Evolutionary conservation across 2,888 invertebrate genomes (phyloP).

Genomic region (Gerris lacustris): DNA sequence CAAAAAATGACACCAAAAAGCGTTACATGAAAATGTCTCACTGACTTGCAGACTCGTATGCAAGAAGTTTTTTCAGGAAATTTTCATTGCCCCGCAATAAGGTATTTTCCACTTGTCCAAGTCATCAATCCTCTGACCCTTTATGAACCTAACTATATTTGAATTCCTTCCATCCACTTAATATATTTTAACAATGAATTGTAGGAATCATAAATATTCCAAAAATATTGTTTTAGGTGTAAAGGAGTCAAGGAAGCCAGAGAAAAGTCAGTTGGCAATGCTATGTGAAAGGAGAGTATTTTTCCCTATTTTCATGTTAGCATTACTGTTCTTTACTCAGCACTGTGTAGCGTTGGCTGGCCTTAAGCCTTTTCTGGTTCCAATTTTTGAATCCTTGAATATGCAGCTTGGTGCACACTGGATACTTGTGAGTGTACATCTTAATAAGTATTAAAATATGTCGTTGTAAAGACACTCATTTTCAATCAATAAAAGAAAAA

Average conservation of each 20-base stretch:
- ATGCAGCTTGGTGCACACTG: conserved; percentile 36
- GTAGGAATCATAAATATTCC: no score
- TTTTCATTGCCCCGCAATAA: no score
- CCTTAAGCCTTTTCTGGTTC: conserved; percentile 44
- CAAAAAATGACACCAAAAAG: no score
- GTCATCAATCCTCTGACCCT: no score
- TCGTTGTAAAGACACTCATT: background rate
- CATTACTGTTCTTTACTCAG: conserved; percentile 43
- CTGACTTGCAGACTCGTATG: no score
- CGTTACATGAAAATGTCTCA: no score
- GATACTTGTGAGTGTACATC: conserved; percentile 42
- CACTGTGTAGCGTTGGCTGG: conserved; percentile 41
- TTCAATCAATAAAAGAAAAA: no score
- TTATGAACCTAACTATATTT: no score
- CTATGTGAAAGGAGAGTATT: conserved; percentile 42
- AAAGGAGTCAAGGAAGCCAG: conserved; percentile 26
- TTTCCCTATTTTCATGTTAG: conserved; percentile 42
- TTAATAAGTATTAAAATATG: background rate
- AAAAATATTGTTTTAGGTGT: conserved; percentile 26
- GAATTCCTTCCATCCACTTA: no score
- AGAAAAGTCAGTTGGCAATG: conserved; percentile 31
- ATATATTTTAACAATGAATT: no score
- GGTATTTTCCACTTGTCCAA: no score
- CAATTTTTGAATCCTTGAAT: conserved; percentile 38
- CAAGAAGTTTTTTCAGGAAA: no score